phyloP scores from a whole-genome alignment of 2,888 invertebrate species.

The Alloscopus bannaensis region DNA sequence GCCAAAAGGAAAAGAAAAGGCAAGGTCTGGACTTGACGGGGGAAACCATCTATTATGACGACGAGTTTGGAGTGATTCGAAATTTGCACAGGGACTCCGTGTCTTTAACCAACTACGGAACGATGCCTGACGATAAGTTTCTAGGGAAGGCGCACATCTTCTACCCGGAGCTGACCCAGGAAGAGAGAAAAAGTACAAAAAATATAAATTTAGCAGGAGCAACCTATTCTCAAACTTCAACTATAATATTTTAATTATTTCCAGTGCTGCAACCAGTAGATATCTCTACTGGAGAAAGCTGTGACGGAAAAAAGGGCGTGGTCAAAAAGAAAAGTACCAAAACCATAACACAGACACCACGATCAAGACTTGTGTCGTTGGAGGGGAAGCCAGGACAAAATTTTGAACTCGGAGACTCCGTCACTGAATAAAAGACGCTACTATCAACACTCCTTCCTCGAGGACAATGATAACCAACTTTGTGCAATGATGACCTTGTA shows the following conservation, averaged over 20 bases:
- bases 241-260: neutral
- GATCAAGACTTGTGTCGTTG: no score
- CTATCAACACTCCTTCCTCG: no score
- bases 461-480: no score
- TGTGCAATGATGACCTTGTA: no score
- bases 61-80: slow-evolving; percentile 50
- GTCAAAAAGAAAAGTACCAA: no score
- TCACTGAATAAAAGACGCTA: no score
- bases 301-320: no score
- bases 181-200: slow-evolving; percentile 50
- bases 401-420: no score
- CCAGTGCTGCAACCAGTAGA: neutral
- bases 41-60: slow-evolving; percentile 53
- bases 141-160: slow-evolving; percentile 62
- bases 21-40: slow-evolving; percentile 43
- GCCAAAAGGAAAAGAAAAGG: slow-evolving; percentile 29
- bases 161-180: slow-evolving; percentile 47
- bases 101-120: slow-evolving; percentile 57
- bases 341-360: no score
- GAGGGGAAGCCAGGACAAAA: no score
- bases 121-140: slow-evolving; percentile 41
- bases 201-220: neutral
- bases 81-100: slow-evolving; percentile 57
- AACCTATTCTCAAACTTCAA: neutral
- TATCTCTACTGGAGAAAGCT: no score